Conservation (phyloP, 2,113 vertebrate species). For the Eleginops maclovinus region DNA sequence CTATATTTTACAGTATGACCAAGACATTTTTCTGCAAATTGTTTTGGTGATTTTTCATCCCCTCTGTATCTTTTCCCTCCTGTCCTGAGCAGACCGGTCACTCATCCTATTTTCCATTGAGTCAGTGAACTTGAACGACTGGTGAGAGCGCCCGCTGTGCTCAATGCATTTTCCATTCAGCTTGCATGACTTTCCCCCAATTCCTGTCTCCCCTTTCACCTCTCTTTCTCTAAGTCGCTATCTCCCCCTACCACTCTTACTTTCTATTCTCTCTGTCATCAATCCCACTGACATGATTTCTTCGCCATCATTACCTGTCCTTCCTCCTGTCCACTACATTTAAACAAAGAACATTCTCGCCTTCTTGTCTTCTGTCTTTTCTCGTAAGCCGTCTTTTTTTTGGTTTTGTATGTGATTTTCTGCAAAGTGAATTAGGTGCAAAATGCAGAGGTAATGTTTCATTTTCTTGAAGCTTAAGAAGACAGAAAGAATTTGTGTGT, state of each 20-base stretch:
- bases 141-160: conserved; percentile 35
- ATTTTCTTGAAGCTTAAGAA: too few species aligned
- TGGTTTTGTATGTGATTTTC: too few species aligned
- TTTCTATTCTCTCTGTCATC: too few species aligned
- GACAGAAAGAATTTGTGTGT: neutral
- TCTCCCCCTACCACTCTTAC: too few species aligned
- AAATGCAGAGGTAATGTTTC: too few species aligned
- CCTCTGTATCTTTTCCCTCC: conserved; percentile 12
- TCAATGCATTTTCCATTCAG: conserved; percentile 39
- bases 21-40: neutral
- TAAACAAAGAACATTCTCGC: too few species aligned
- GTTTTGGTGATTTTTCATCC: conserved; percentile 20
- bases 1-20: neutral
- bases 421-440: too few species aligned
- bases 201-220: conserved; percentile 23
- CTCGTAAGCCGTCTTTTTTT: too few species aligned
- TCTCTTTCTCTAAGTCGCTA: conserved; percentile 16
- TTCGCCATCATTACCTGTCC: too few species aligned
- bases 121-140: conserved; percentile 55
- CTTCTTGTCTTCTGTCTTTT: too few species aligned
- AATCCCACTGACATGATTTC: too few species aligned
- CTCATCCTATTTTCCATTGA: conserved; percentile 50
- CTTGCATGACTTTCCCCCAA: conserved; percentile 25
- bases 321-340: too few species aligned
- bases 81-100: conserved; percentile 12